Percentiles rank a stretch among this genome's conserved stretches.
phyloP scores from a whole-genome alignment of 1,140 invertebrate species.

The Drosophila gunungcola region DNA sequence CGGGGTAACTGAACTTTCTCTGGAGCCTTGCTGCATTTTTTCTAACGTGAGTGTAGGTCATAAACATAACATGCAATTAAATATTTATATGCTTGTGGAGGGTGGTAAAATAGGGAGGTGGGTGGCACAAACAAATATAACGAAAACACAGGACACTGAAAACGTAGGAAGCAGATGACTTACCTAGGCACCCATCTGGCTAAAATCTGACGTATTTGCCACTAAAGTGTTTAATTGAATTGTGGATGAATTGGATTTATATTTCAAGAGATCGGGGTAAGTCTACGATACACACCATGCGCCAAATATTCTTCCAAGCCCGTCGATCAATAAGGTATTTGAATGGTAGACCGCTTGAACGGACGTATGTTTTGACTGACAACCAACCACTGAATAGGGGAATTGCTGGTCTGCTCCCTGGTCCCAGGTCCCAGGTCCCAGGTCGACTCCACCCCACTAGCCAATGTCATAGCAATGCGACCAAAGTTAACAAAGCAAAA shows the following conservation, averaged over 20 bases:
- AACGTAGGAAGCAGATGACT: slow-evolving; percentile 51
- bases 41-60: slow-evolving; percentile 54
- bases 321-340: slow-evolving; percentile 42
- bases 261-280: slow-evolving; percentile 1
- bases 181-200: slow-evolving; percentile 79
- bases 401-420: slow-evolving; percentile 27
- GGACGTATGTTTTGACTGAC: slow-evolving; percentile 75
- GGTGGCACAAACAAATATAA: background rate
- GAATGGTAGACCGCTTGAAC: slow-evolving; percentile 13
- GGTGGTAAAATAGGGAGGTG: background rate
- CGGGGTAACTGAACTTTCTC: slow-evolving; percentile 2
- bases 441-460: slow-evolving; percentile 9
- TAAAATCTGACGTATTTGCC: slow-evolving; percentile 74
- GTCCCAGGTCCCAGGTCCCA: slow-evolving; percentile 1
- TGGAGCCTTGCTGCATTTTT: background rate
- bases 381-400: slow-evolving; percentile 61
- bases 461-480: slow-evolving; percentile 82
- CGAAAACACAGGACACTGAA: slow-evolving; percentile 13
- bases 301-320: slow-evolving; percentile 6
- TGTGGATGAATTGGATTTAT: slow-evolving; percentile 16
- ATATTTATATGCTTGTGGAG: slow-evolving; percentile 53
- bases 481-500: slow-evolving; percentile 75
- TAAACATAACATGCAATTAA: slow-evolving; percentile 70
- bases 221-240: slow-evolving; percentile 45
- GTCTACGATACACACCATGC: slow-evolving; percentile 55